phyloP scores from a whole-genome alignment of 2,113 vertebrate genomes.

The Triplophysa rosa region DNA sequence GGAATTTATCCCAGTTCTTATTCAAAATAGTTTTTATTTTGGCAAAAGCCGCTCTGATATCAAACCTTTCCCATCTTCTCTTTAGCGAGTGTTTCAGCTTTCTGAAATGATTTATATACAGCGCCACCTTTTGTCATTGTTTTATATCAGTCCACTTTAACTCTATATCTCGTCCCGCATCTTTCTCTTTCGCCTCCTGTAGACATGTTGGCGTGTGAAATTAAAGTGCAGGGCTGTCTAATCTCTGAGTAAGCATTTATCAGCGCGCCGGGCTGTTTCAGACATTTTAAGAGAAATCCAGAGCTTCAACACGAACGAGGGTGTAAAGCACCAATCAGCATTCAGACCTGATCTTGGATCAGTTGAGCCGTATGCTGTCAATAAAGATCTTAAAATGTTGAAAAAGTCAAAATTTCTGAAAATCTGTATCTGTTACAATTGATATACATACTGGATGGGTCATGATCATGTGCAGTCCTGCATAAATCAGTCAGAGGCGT shows the following conservation, averaged over 20 bases:
- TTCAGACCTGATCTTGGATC: background rate
- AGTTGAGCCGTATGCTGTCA: background rate
- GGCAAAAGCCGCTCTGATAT: too few species aligned
- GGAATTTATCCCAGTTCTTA: too few species aligned
- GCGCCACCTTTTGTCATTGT: constrained; percentile 15
- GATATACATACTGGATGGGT: too few species aligned
- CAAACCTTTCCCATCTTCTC: background rate
- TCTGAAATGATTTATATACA: constrained; percentile 10
- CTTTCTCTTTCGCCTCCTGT: constrained; percentile 53
- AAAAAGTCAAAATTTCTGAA: too few species aligned
- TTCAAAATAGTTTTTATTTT: too few species aligned
- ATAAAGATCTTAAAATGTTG: too few species aligned
- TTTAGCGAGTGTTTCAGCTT: constrained; percentile 31
- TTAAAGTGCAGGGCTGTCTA: constrained; percentile 74
- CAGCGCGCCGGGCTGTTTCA: background rate
- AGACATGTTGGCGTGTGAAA: constrained; percentile 75
- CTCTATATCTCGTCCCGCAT: constrained; percentile 35
- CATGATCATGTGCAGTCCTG: too few species aligned
- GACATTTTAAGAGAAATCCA: background rate
- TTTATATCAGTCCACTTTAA: constrained; percentile 12
- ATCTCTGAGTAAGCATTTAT: constrained; percentile 64
- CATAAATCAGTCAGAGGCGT: too few species aligned
- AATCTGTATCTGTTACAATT: too few species aligned
- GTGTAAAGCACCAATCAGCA: background rate
- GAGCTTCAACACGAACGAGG: constrained; percentile 10